phyloP scores from a whole-genome alignment of 2,888 invertebrate genomes.

The Hyppa rectilinea region DNA sequence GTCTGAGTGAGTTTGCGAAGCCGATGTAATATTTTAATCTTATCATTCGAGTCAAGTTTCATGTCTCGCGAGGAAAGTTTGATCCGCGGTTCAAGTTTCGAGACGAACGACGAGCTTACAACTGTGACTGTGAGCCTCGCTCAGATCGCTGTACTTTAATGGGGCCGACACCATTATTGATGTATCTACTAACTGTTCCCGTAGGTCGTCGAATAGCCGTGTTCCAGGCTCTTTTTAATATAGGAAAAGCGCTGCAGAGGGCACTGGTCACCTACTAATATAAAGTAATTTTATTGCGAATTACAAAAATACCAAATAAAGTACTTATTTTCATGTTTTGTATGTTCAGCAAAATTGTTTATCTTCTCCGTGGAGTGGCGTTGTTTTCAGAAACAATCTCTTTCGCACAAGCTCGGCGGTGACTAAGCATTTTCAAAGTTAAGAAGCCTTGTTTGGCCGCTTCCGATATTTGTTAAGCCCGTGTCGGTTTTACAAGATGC shows the following conservation, averaged over 20 bases:
- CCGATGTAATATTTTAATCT: slow-evolving; percentile 88
- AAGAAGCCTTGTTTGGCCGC: slow-evolving; percentile 84
- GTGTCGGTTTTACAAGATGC: slow-evolving; percentile 85
- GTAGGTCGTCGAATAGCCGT: slow-evolving; percentile 2
- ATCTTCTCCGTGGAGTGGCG: slow-evolving; percentile 67
- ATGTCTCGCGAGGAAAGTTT: slow-evolving; percentile 86
- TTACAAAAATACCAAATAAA: slow-evolving; percentile 1
- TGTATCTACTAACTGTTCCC: slow-evolving; percentile 24
- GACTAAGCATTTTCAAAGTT: slow-evolving; percentile 84
- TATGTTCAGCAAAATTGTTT: slow-evolving; percentile 55
- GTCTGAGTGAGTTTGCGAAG: slow-evolving; percentile 80
- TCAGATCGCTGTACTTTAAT: slow-evolving; percentile 62
- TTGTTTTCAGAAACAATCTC: slow-evolving; percentile 79
- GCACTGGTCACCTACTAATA: neutral
- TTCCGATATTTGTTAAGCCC: slow-evolving; percentile 87
- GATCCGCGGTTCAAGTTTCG: slow-evolving; percentile 85
- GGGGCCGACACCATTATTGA: slow-evolving; percentile 49
- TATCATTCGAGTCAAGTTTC: slow-evolving; percentile 87
- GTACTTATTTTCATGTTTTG: slow-evolving; percentile 36
- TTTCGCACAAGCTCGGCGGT: slow-evolving; percentile 79
- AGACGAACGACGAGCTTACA: slow-evolving; percentile 79
- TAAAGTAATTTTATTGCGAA: neutral
- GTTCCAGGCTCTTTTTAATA: neutral
- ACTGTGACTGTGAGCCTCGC: slow-evolving; percentile 76
- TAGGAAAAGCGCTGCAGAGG: neutral